Conservation (phyloP, 2,888 invertebrate species). For the Ophion costatus region DNA sequence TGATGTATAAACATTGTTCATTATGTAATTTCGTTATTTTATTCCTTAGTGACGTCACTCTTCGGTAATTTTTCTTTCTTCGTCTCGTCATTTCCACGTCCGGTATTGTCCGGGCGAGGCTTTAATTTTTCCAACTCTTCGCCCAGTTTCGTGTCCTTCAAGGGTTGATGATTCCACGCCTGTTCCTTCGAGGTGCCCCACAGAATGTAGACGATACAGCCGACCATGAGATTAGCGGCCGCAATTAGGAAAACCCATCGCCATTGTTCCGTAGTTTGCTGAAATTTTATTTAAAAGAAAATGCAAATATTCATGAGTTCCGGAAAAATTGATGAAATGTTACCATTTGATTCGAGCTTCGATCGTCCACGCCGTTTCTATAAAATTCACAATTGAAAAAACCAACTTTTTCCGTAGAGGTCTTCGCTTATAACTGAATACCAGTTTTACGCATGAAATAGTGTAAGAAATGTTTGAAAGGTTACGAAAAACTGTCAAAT, state of each 20-base stretch:
- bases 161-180: slow-evolving; percentile 76
- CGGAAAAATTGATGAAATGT: no score
- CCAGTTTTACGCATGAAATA: no score
- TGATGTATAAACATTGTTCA: slow-evolving; percentile 20
- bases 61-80: slow-evolving; percentile 49
- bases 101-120: slow-evolving; percentile 25
- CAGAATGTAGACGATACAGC: slow-evolving; percentile 73
- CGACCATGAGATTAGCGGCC: slow-evolving; percentile 73
- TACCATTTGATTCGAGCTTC: no score
- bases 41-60: slow-evolving; percentile 14
- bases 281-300: no score
- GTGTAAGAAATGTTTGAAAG: no score
- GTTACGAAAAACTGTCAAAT: no score
- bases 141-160: slow-evolving; percentile 54
- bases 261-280: slow-evolving; percentile 82
- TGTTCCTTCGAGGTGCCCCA: slow-evolving; percentile 80
- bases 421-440: no score
- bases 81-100: slow-evolving; percentile 36
- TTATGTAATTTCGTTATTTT: slow-evolving; percentile 3
- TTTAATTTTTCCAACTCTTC: slow-evolving; percentile 72
- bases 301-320: no score
- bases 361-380: no score
- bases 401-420: no score
- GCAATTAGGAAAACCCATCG: slow-evolving; percentile 79
- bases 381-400: no score